phyloP scores from a whole-genome alignment of 1,140 invertebrate species.

The Philopotamus ludificatus region DNA sequence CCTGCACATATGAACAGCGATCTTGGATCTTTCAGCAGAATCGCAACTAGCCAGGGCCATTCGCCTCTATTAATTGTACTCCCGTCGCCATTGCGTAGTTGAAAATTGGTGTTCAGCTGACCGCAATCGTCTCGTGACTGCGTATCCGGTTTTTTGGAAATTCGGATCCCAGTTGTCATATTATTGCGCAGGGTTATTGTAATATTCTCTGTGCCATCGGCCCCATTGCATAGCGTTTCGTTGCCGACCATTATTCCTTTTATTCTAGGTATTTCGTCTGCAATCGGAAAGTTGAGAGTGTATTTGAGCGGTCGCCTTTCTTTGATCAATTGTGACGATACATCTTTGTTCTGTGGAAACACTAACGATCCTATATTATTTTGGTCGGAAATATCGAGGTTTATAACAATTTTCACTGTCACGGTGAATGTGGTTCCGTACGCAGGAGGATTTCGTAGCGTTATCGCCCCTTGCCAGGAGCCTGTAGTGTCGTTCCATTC shows the following conservation, averaged over 20 bases:
- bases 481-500: constrained; percentile 43
- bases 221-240: constrained; percentile 43
- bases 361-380: constrained; percentile 47
- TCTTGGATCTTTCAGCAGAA: constrained; percentile 45
- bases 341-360: constrained; percentile 43
- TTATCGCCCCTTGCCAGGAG: constrained; percentile 47
- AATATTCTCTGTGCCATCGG: constrained; percentile 41
- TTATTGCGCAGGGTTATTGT: constrained; percentile 47
- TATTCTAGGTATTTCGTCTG: constrained; percentile 45
- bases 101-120: no score
- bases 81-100: no score
- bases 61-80: no score
- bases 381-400: constrained; percentile 42
- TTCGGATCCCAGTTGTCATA: constrained; percentile 41
- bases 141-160: no score
- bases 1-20: constrained; percentile 51
- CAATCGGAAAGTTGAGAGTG: constrained; percentile 46
- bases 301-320: constrained; percentile 44
- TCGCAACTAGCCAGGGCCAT: constrained; percentile 58
- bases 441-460: constrained; percentile 43
- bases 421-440: constrained; percentile 43
- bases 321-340: constrained; percentile 41
- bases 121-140: no score
- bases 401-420: constrained; percentile 44
- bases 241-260: constrained; percentile 45